Conservation (phyloP, 2,113 vertebrate genomes). For the Petrocephalus microphthalmus region DNA sequence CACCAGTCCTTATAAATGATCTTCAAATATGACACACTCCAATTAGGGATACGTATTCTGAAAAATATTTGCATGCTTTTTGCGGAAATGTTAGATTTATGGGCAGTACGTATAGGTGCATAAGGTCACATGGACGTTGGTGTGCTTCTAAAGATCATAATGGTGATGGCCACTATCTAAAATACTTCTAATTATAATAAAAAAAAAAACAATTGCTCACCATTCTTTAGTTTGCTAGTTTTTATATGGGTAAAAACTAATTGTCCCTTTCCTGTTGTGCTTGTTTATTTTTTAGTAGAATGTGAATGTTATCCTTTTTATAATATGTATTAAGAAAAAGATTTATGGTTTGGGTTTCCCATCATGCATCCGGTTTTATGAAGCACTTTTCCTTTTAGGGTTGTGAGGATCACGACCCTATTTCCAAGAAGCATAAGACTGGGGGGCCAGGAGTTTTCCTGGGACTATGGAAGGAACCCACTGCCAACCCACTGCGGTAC, state of each 20-base stretch:
- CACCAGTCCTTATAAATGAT: background rate
- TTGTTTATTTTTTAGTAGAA: background rate
- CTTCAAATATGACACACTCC: background rate
- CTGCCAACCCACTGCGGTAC: background rate
- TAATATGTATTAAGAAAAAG: background rate
- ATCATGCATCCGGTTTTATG: too few species aligned
- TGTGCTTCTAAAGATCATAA: background rate
- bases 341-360: background rate
- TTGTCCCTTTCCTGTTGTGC: background rate
- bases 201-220: background rate
- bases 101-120: background rate
- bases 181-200: background rate
- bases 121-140: background rate
- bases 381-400: background rate
- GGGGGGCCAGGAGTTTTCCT: background rate
- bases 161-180: background rate
- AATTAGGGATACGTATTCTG: background rate
- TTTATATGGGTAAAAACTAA: background rate
- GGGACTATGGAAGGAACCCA: background rate
- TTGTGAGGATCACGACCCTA: background rate
- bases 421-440: background rate
- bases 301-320: background rate
- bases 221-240: background rate
- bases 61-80: background rate
- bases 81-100: background rate